Percentiles rank a stretch among this genome's conserved stretches.
Conservation (phyloP, 2,113 vertebrate genomes). For the Leptobrachium ailaonicum region DNA sequence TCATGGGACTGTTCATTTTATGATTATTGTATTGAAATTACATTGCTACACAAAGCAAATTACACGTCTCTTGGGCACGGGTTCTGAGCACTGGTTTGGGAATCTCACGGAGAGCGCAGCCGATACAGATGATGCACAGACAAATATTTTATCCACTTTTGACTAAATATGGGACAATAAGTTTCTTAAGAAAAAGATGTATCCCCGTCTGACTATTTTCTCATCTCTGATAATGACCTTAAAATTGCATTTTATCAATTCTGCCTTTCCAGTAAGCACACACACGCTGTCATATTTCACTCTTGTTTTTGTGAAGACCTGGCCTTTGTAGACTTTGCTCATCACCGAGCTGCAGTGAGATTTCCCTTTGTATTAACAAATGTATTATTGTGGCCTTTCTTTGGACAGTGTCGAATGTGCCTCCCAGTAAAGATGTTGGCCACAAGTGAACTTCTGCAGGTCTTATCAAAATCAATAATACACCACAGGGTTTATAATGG, state of each 20-base stretch:
- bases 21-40: conserved; percentile 58
- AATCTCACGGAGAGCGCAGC: background rate
- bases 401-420: too few species aligned
- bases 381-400: too few species aligned
- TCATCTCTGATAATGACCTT: background rate
- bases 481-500: too few species aligned
- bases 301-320: background rate
- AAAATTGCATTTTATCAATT: background rate
- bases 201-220: background rate
- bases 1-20: conserved; percentile 60
- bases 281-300: background rate
- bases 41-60: conserved; percentile 59
- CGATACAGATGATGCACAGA: conserved; percentile 10
- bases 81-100: conserved; percentile 23
- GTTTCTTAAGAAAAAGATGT: background rate
- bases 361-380: too few species aligned
- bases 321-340: background rate
- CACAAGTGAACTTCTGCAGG: too few species aligned
- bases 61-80: conserved; percentile 50
- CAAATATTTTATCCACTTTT: background rate
- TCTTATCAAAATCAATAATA: too few species aligned
- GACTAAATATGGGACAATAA: background rate
- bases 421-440: too few species aligned
- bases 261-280: background rate
- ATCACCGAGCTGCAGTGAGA: background rate